These are phyloP conservation scores for Myiothlypis chrysogaster DNA, from an alignment of 2,797 vertebrate genomes.

Conservation along the genomic window DNA sequence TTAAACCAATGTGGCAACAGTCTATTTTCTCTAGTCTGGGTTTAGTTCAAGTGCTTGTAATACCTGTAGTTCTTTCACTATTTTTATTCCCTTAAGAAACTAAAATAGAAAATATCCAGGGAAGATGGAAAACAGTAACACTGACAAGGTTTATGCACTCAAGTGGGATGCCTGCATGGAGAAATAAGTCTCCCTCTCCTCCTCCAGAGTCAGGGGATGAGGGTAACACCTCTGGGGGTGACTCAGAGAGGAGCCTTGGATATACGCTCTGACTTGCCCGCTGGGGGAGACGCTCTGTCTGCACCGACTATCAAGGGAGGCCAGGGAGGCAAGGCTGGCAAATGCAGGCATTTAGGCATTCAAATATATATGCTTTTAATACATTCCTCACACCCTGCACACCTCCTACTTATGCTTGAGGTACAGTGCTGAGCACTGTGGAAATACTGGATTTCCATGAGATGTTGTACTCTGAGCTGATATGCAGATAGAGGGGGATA, in stretches of 20 bases:
- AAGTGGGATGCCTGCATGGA: background rate
- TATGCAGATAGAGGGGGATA: background rate
- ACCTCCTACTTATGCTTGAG: background rate
- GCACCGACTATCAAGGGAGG: background rate
- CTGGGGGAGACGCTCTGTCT: conserved; percentile 41
- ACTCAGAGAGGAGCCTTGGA: conserved; percentile 23
- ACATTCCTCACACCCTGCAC: background rate
- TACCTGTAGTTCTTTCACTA: background rate
- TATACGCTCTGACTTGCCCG: background rate
- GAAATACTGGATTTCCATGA: background rate
- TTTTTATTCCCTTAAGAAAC: background rate
- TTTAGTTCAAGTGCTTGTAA: background rate
- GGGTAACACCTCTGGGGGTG: background rate
- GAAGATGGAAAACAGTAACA: background rate
- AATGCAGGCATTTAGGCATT: conserved; percentile 6
- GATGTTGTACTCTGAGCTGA: background rate
- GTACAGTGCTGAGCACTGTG: background rate
- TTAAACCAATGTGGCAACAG: background rate
- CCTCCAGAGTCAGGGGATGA: background rate
- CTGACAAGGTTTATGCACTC: background rate
- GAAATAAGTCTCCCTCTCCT: background rate
- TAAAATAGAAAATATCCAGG: background rate
- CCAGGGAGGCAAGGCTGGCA: background rate
- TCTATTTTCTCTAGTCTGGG: background rate
- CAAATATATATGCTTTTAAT: conserved; percentile 8